Conservation (phyloP, 2,797 vertebrate species). For the Sternotherus odoratus region DNA sequence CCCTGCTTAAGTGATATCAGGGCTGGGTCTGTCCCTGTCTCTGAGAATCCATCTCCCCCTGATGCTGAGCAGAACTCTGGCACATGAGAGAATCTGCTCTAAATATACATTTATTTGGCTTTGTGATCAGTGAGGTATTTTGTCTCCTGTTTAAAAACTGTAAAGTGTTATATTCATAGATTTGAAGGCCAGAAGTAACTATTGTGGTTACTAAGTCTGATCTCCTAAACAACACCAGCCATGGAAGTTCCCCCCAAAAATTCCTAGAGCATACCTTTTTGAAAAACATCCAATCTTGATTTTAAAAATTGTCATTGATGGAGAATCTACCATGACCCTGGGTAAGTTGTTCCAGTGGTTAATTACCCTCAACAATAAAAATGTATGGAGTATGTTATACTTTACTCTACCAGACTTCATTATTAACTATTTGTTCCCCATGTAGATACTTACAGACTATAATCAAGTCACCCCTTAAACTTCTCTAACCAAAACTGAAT, state of each 20-base stretch:
- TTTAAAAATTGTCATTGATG: neutral
- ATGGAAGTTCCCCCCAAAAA: neutral
- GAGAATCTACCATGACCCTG: neutral
- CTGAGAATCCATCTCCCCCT: neutral
- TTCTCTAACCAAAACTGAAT: neutral
- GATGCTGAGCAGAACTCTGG: neutral
- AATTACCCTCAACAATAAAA: neutral
- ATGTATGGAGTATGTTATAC: too few relatives aligned
- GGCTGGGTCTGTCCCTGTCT: neutral
- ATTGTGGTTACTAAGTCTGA: neutral
- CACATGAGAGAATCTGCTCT: neutral
- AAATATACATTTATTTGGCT: neutral
- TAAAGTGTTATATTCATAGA: neutral
- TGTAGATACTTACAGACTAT: too few relatives aligned
- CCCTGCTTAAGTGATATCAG: neutral
- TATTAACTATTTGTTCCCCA: too few relatives aligned
- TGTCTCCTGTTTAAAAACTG: neutral
- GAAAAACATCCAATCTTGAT: neutral
- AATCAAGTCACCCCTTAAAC: too few relatives aligned
- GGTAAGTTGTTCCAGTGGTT: neutral
- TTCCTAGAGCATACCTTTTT: neutral
- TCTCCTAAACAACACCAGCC: neutral
- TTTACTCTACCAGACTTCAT: too few relatives aligned
- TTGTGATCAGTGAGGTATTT: neutral
- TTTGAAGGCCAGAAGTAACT: neutral